phyloP scores from a whole-genome alignment of 2,888 invertebrate species.

The Tupiocoris notatus region DNA sequence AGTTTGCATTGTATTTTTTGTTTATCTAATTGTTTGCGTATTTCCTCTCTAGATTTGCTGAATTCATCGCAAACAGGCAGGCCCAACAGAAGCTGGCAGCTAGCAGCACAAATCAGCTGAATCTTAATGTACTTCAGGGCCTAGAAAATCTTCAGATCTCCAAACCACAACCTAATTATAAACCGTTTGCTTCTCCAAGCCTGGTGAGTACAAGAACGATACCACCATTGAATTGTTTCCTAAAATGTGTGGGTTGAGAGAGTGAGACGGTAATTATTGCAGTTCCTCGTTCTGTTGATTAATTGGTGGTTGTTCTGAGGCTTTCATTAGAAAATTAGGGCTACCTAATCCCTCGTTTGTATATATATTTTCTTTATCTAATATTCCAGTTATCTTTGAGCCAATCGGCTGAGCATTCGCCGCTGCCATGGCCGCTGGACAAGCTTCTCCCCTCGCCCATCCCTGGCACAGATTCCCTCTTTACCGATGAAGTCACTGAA shows the following conservation, averaged over 20 bases:
- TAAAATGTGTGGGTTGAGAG: no score
- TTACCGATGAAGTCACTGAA: slow-evolving; percentile 14
- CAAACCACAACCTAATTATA: slow-evolving; percentile 13
- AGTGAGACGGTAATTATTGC: no score
- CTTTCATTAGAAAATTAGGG: no score
- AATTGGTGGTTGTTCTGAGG: no score
- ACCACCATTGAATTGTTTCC: no score
- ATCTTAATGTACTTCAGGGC: slow-evolving; percentile 9
- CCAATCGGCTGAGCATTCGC: slow-evolving; percentile 15
- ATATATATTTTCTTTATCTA: not conserved
- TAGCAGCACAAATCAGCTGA: not conserved
- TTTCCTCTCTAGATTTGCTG: slow-evolving; percentile 8
- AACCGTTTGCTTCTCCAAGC: slow-evolving; percentile 23
- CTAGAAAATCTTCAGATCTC: slow-evolving; percentile 11
- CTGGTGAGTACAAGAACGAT: no score
- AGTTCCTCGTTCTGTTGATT: no score
- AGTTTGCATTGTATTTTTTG: no score
- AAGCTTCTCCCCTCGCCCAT: slow-evolving; percentile 15
- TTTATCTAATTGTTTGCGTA: no score
- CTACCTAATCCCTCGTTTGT: no score
- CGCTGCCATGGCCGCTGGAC: slow-evolving; percentile 24
- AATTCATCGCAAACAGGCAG: slow-evolving; percentile 18
- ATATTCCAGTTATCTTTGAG: slow-evolving; percentile 7
- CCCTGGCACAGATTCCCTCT: slow-evolving; percentile 12
- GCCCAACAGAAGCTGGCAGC: slow-evolving; percentile 16